These are phyloP conservation scores for Sarcophaga peregrina DNA, from an alignment of 1,140 invertebrate genomes.

Conservation along the genomic window DNA sequence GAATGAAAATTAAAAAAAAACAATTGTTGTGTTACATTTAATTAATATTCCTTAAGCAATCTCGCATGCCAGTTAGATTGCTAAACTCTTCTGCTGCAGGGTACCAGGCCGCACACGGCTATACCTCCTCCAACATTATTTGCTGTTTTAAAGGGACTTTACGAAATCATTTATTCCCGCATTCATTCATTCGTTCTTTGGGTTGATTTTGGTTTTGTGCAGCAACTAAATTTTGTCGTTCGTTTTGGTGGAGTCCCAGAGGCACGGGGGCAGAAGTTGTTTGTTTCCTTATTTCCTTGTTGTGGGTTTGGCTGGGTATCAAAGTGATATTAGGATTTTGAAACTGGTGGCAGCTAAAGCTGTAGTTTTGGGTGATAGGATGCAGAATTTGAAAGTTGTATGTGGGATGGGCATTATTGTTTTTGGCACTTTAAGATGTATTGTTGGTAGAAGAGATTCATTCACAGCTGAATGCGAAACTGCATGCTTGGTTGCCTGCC, in stretches of 20 bases:
- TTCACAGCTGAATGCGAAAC: background rate
- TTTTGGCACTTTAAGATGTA: slow-evolving; percentile 12
- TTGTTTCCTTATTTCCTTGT: background rate
- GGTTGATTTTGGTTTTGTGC: too few species aligned
- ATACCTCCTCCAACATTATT: too few species aligned
- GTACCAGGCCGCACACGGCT: too few species aligned
- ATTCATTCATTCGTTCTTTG: too few species aligned
- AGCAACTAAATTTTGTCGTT: too few species aligned
- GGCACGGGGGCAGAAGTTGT: too few species aligned
- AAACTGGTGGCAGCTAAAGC: background rate
- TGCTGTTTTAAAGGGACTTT: too few species aligned
- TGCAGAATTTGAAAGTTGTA: too few species aligned
- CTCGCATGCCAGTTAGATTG: background rate
- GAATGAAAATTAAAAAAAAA: background rate
- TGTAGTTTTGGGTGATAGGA: background rate
- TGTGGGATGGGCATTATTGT: background rate
- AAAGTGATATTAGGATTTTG: background rate
- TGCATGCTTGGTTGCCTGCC: background rate
- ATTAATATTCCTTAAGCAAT: slow-evolving; percentile 1
- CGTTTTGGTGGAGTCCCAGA: too few species aligned
- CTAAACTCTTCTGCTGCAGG: background rate
- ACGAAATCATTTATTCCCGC: too few species aligned
- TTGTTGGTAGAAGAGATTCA: background rate
- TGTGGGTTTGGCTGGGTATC: background rate
- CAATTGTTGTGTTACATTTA: slow-evolving; percentile 13